phyloP scores from a whole-genome alignment of 2,888 invertebrate species.

The Flexamia atlantica region DNA sequence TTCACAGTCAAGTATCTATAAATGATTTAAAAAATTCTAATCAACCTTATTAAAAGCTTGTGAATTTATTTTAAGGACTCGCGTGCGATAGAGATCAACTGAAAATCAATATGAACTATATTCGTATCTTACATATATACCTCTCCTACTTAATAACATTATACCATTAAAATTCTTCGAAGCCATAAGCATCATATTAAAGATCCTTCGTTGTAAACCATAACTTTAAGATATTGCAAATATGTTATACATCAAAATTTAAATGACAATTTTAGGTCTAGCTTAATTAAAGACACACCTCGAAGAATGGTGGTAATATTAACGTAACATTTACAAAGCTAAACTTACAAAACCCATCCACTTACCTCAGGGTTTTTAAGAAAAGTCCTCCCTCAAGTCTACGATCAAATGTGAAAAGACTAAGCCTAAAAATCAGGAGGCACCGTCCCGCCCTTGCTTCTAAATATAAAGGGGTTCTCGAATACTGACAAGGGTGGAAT shows the following conservation, averaged over 20 bases:
- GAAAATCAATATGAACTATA: no score
- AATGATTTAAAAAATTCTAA: not conserved
- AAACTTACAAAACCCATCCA: not conserved
- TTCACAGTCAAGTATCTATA: not conserved
- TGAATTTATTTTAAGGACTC: not conserved
- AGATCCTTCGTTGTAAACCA: no score
- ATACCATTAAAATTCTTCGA: no score
- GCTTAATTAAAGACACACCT: not conserved
- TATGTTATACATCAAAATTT: not conserved
- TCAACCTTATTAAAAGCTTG: not conserved
- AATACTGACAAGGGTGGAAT: conserved; percentile 18
- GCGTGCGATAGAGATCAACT: no score
- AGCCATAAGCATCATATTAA: no score
- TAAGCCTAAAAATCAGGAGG: not conserved
- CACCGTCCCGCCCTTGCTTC: conserved; percentile 36
- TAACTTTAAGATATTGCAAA: no score
- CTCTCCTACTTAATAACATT: no score
- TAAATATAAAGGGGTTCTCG: not conserved
- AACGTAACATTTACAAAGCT: not conserved
- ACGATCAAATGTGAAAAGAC: not conserved
- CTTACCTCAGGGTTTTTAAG: not conserved
- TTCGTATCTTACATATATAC: no score
- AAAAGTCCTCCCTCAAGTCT: not conserved
- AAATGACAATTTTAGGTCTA: not conserved
- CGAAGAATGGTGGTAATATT: not conserved